Base-by-base conservation (phyloP, 2,113 vertebrate genomes). In the Tiliqua scincoides region DNA sequence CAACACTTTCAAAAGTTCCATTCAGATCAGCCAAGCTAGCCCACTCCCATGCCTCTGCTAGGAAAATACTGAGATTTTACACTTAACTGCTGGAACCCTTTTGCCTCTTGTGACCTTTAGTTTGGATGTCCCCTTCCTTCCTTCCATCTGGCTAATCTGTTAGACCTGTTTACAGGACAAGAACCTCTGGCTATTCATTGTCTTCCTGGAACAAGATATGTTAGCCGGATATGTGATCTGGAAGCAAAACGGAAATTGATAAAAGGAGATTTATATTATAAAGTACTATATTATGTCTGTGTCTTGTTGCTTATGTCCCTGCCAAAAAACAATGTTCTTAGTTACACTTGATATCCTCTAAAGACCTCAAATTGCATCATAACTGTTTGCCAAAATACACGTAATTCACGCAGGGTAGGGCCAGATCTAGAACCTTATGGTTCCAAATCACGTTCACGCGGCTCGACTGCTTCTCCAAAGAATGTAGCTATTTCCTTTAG, bases 131-230 rank as follows among this genome's bases (percentile, higher is more conserved):
- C 37, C 12, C 15, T 80, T 63, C 68, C 70, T 73, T 86, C 30
- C 61, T 88, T 67, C 82, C 43, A 63, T 27, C 59, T 81, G 70
- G 82, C 59, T 65, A 65, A 65, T 74, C 70, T 37, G 59, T 63
- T 79, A 63, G 71, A 61, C 23, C 4, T 52, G 48, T 68, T 76
- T 67, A 67, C 52, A 77, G 32, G 74, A 71, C 57, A 79, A 86
- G 77, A 71, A 65, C 17, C 32, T 62, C 18, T 30, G n/a, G 25
- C 76, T 73, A 62, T 73, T 59, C 7, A 35, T 8, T 40, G 35
- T 57, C 37, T 88, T 88, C 71, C 27, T 85, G 74, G 74, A 85
- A 77, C 17, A 72, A 72, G 52, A n/a, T 59, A 86, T 71, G 17
- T 65, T 65, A 17, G 12, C 57, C 84, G 68, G 43, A 54, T 54